Conservation (phyloP, 2,888 invertebrate genomes). For the Nephrotoma appendiculata region DNA sequence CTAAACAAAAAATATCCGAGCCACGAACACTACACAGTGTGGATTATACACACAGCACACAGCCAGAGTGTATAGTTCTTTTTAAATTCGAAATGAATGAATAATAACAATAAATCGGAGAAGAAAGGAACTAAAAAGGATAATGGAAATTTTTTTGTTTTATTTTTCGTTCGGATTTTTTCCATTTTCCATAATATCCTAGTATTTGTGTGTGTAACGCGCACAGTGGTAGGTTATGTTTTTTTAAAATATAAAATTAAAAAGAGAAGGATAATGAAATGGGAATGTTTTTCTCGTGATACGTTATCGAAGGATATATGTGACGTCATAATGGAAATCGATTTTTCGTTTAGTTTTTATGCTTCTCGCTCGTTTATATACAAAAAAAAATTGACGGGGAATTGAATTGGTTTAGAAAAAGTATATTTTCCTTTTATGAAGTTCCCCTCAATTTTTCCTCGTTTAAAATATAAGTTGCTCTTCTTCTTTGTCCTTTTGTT, state of each 20-base stretch:
- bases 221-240: background rate
- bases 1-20: background rate
- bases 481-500: background rate
- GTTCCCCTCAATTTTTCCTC: background rate
- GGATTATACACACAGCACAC: background rate
- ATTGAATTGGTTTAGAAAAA: background rate
- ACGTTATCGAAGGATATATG: background rate
- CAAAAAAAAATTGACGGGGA: background rate
- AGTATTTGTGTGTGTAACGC: background rate
- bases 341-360: background rate
- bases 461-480: background rate
- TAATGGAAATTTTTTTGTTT: background rate
- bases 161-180: background rate
- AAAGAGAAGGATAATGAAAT: background rate
- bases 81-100: background rate
- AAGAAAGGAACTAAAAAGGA: background rate
- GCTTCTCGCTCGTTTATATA: background rate
- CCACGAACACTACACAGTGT: background rate
- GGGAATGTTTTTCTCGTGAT: background rate
- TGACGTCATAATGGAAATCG: background rate
- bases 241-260: background rate
- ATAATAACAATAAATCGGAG: background rate
- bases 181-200: background rate
- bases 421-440: background rate
- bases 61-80: background rate